Base-by-base conservation (phyloP, 2,888 invertebrate species). In the Shargacucullia verbasci region DNA sequence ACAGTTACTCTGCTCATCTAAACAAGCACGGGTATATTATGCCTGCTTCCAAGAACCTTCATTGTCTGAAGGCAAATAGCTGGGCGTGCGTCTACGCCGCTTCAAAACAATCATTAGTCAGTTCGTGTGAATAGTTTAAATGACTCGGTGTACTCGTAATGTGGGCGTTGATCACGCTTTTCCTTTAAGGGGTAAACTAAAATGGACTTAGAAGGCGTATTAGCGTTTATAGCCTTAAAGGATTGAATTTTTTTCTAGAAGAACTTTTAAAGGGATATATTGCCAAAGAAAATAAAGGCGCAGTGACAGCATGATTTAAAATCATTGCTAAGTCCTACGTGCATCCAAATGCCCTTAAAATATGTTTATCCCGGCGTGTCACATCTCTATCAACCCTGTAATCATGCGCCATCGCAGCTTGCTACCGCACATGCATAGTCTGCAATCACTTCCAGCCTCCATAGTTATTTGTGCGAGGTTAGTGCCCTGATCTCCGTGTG, bases 91-190 rank as follows among this genome's bases (percentile, higher is more conserved):
- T 66, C 66, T 25, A 67, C 72, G 59, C 48, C 58, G 35, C 35
- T 35, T 40, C 47, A 54, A 46, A 71, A 54, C 72, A 54, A 66
- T 67, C 67, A 67, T 71, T 67, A 67, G 67, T 71, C 67, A 46
- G 67, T 59, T 65, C 65, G 46, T 46, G 64, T 63, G 65, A 70
- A 63, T 63, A 63, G 64, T 65, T 65, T 55, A 63, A 53, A 62
- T 63, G 20, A 20, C 20, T 4, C 13, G 54, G 37, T 68, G 44
- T 61, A 35, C 12, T 49, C 38, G 70, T 63, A 14, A 49, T 63
- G 55, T 54, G 35, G 64, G 45, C 34, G 41, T 31, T 25, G 49
- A 50, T 55, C 64, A 70, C 49, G 65, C 31, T 62, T 20, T 20
- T 29, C 29, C 29, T 29, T 29, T 29, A 29, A 9, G 29, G 29